A percentile compares a stretch with the other conserved stretches of the same genome.
Conservation (phyloP, 2,113 vertebrate species). For the Xiphias gladius region DNA sequence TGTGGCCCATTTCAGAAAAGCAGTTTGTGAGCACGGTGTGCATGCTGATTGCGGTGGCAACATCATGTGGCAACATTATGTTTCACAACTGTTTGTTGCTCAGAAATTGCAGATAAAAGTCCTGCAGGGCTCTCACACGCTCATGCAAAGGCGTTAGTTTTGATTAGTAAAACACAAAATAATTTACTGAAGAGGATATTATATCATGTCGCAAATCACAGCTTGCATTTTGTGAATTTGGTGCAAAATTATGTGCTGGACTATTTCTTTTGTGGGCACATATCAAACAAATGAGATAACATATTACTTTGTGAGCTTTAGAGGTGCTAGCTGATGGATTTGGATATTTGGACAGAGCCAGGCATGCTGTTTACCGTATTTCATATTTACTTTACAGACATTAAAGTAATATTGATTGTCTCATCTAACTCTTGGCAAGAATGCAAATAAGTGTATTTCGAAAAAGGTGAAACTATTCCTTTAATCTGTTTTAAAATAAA, state of each 20-base stretch:
- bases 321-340: background rate
- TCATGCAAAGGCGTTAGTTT: background rate
- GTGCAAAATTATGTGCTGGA: background rate
- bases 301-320: background rate
- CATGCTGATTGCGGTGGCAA: too few species aligned
- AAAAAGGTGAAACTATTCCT: conserved; percentile 24
- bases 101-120: background rate
- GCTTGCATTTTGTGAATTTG: background rate
- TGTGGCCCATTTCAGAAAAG: background rate
- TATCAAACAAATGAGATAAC: background rate
- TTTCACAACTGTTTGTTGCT: background rate
- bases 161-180: background rate
- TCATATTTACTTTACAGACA: background rate
- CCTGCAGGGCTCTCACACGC: background rate
- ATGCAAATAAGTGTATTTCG: background rate
- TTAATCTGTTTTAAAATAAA: conserved; percentile 27
- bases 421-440: background rate
- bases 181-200: background rate
- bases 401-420: background rate
- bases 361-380: too few species aligned
- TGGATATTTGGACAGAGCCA: background rate
- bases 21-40: too few species aligned
- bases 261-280: background rate
- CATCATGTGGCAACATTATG: too few species aligned
- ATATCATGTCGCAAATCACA: background rate